Base-by-base conservation (phyloP, 2,797 vertebrate genomes). In the Setipinna tenuifilis region DNA sequence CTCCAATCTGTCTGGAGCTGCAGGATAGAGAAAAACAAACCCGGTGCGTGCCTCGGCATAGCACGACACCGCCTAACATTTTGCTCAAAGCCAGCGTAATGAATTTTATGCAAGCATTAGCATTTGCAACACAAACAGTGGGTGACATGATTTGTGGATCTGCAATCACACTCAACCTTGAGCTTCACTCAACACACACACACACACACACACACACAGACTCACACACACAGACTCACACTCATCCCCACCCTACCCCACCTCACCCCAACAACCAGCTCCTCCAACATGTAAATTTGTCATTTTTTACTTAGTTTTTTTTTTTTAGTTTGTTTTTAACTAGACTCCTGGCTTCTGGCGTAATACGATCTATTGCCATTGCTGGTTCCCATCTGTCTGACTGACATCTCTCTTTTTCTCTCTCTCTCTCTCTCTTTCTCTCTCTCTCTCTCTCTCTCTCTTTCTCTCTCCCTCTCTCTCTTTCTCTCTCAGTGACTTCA, bases 21-120 rank as follows among this genome's bases (percentile, higher is more conserved):
- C 68, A 14, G 14, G 9, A 48, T 1, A 41, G 31, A 75, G 68
- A 35, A 16, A 71, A 71, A 71, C 28, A 71, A 71, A 71, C 28
- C 65, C 4, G 25, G 28, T 31, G 65, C 65, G 65, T 31, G 65
- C 25, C 65, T 71, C 28, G 5, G 65, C 65, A 71, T 71, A 71
- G 65, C 65, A 19, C 25, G 11, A 71, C 28, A 7, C 14, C 31
- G 31, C 14, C 62, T 31, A 31, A 10, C 28, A 19, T 16, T 35
- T 17, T 14, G 0, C 28, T 75, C 68, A 35, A 35, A 75, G 31
- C 14, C 68, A 35, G 28, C 4, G 5, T 35, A 35, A 35, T 35
- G 68, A 35, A 75, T 75, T 35, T 75, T 35, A 35, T 75, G 68
- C 68, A 75, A 35, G 28, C 68, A 75, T 75, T 75, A 35, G 68